Conservation (phyloP, 2,888 invertebrate genomes). For the Rotaria magnacalcarata region DNA sequence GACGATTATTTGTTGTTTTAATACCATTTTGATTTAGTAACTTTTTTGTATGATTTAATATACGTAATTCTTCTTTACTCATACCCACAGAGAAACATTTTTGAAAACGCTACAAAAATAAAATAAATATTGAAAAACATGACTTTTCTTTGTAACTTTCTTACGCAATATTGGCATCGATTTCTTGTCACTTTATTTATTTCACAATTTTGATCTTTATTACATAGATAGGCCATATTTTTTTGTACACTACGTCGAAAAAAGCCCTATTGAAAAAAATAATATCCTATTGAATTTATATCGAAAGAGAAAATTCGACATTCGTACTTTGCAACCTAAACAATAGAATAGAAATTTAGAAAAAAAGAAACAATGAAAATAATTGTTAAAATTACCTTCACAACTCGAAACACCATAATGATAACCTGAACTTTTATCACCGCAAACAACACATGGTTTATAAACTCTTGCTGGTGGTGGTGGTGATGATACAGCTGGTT, state of each 20-base stretch:
- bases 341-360: background rate
- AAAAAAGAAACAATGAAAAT: too few species aligned
- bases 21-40: background rate
- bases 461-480: constrained; percentile 56
- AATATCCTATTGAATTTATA: background rate
- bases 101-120: constrained; percentile 51
- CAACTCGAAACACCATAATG: constrained; percentile 60
- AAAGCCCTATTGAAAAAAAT: constrained; percentile 53
- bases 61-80: constrained; percentile 54
- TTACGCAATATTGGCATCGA: constrained; percentile 56
- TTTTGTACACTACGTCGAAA: constrained; percentile 59
- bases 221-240: constrained; percentile 59
- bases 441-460: constrained; percentile 59
- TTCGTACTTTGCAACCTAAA: constrained; percentile 22
- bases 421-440: constrained; percentile 58
- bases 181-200: constrained; percentile 59
- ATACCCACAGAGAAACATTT: constrained; percentile 57
- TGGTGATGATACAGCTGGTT: background rate
- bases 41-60: constrained; percentile 41
- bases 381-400: constrained; percentile 50
- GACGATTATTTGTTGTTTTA: background rate
- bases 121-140: background rate
- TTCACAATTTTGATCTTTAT: constrained; percentile 57
- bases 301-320: background rate
- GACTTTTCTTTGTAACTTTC: background rate